These are phyloP conservation scores for Cardiocondyla obscurior DNA, from an alignment of 1,140 invertebrate species.

Conservation along the genomic window DNA sequence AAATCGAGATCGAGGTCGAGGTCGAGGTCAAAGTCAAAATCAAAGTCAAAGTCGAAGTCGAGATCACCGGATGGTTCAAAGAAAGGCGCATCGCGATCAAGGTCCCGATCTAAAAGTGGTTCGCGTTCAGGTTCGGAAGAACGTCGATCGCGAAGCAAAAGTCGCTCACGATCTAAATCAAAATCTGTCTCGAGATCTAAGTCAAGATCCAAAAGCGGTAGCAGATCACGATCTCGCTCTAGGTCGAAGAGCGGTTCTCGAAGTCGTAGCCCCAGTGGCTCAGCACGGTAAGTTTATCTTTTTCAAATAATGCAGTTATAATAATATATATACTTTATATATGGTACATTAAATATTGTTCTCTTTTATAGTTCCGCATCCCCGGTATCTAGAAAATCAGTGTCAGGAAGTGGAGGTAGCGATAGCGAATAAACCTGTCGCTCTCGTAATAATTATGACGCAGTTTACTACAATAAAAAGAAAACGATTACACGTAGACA, in stretches of 20 bases:
- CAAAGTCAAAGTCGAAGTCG: constrained; percentile 70
- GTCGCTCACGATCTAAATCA: constrained; percentile 72
- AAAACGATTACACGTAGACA: not conserved
- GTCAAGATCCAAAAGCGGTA: constrained; percentile 78
- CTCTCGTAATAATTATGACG: not conserved
- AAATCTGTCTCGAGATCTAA: constrained; percentile 73
- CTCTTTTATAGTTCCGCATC: constrained; percentile 76
- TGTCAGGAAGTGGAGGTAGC: constrained; percentile 76
- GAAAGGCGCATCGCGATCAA: constrained; percentile 64
- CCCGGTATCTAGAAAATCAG: constrained; percentile 81
- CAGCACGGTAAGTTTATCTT: constrained; percentile 77
- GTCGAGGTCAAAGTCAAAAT: constrained; percentile 73
- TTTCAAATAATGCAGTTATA: not conserved
- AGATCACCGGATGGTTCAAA: constrained; percentile 74
- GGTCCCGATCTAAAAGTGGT: constrained; percentile 70
- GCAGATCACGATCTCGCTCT: constrained; percentile 78
- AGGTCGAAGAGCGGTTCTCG: constrained; percentile 82
- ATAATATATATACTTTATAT: not conserved
- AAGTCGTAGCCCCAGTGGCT: constrained; percentile 82
- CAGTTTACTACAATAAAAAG: not conserved
- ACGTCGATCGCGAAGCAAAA: constrained; percentile 69
- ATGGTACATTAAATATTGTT: not conserved
- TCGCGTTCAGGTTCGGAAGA: constrained; percentile 78
- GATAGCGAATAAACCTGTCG: constrained; percentile 64
- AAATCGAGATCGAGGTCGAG: constrained; percentile 73